These are phyloP conservation scores for Eriocheir sinensis DNA, from an alignment of 1,140 invertebrate genomes.

Conservation along the genomic window DNA sequence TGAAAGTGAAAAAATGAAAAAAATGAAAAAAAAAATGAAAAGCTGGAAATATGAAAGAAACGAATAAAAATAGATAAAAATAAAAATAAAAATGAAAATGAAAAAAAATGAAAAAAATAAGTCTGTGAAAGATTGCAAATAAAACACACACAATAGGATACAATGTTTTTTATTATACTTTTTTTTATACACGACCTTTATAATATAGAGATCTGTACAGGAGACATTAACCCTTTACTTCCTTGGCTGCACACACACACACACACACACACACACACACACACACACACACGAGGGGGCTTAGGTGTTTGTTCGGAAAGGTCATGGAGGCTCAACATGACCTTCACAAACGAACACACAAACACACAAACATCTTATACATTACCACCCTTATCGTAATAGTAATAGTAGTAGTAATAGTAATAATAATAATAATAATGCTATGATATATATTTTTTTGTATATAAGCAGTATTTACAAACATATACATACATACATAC, in stretches of 20 bases:
- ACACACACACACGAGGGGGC: background rate
- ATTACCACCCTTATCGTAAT: slow-evolving; percentile 32
- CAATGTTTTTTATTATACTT: too few relatives aligned
- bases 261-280: slow-evolving; percentile 41
- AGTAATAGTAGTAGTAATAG: slow-evolving; percentile 35
- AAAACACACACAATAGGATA: too few relatives aligned
- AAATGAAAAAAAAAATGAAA: too few relatives aligned
- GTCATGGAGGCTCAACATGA: background rate
- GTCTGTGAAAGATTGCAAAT: too few relatives aligned
- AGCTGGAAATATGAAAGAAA: too few relatives aligned
- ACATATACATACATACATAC: background rate
- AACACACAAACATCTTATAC: background rate
- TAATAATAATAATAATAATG: background rate
- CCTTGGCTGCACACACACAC: slow-evolving; percentile 7
- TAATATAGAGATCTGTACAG: too few relatives aligned
- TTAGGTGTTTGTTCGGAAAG: background rate
- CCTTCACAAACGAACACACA: background rate
- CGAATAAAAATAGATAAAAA: too few relatives aligned
- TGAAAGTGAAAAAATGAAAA: too few relatives aligned
- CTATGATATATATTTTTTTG: background rate
- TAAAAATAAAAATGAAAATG: too few relatives aligned
- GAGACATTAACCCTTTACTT: too few relatives aligned
- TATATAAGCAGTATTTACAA: slow-evolving; percentile 42
- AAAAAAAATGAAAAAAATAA: too few relatives aligned
- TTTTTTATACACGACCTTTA: too few relatives aligned